Percentiles rank a stretch among this genome's conserved stretches.
phyloP scores from a whole-genome alignment of 2,888 invertebrate species.

The Acleris laterana region DNA sequence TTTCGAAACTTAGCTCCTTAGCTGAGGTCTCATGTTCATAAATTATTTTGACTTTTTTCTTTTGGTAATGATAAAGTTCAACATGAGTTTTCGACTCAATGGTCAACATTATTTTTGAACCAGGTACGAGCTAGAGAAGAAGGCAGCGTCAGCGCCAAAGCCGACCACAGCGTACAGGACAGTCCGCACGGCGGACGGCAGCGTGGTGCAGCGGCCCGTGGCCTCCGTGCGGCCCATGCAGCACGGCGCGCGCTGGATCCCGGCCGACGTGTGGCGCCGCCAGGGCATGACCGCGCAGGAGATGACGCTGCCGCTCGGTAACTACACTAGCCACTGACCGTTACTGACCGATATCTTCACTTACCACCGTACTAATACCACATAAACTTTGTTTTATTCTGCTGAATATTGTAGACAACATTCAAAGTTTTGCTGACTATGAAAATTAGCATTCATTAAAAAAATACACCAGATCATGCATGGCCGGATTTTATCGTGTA shows the following conservation, averaged over 20 bases:
- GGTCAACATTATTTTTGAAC: neutral
- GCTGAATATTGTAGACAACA: too few species aligned
- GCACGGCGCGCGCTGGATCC: constrained; percentile 90
- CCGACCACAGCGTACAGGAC: constrained; percentile 84
- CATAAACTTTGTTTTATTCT: too few species aligned
- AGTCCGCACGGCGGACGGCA: constrained; percentile 87
- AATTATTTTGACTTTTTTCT: too few species aligned
- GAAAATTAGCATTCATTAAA: too few species aligned
- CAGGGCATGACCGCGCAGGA: constrained; percentile 98
- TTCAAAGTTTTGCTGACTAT: too few species aligned
- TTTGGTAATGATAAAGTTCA: too few species aligned
- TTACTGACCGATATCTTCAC: too few species aligned
- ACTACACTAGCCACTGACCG: constrained; percentile 34
- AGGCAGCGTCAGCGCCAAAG: constrained; percentile 88
- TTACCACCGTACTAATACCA: too few species aligned
- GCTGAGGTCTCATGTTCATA: too few species aligned
- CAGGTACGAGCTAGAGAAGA: constrained; percentile 97
- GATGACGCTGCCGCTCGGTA: constrained; percentile 94
- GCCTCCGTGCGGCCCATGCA: constrained; percentile 93
- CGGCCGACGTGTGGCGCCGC: constrained; percentile 95
- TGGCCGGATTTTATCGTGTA: too few species aligned
- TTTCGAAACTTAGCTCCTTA: too few species aligned
- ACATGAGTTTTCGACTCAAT: neutral
- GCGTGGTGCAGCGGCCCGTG: constrained; percentile 86
- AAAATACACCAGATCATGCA: too few species aligned